These are phyloP conservation scores for Loriculus beryllinus DNA, from an alignment of 2,797 vertebrate species.

Conservation along the genomic window DNA sequence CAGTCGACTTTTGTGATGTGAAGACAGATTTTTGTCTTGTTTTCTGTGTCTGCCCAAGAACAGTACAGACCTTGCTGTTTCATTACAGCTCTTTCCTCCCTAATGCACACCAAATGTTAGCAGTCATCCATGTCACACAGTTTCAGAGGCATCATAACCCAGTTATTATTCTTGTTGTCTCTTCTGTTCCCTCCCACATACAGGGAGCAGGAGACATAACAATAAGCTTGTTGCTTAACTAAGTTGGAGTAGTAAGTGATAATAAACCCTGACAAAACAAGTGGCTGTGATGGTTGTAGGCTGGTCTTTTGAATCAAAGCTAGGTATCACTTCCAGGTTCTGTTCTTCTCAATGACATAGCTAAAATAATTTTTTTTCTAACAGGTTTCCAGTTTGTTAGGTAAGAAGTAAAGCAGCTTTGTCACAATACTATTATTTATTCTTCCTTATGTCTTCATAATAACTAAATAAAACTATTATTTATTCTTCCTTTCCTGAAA, in stretches of 20 bases:
- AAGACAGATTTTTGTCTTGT: neutral
- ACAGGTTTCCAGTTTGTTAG: neutral
- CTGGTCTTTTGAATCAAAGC: neutral
- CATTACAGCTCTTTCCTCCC: neutral
- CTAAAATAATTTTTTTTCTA: neutral
- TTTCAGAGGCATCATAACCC: neutral
- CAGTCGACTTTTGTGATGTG: neutral
- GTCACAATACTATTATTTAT: neutral
- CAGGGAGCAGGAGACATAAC: neutral
- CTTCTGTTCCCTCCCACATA: neutral
- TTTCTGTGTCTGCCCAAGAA: neutral
- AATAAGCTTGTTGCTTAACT: neutral
- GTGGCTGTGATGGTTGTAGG: neutral
- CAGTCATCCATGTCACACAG: rapidly evolving
- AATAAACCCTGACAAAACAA: neutral
- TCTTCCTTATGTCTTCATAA: neutral
- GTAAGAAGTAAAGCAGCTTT: neutral
- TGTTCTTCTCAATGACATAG: neutral
- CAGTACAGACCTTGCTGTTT: neutral
- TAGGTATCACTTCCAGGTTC: neutral
- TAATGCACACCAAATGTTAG: neutral
- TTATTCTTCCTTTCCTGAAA: neutral
- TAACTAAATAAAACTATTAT: neutral
- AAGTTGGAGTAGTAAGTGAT: neutral
- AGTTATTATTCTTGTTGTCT: neutral